Conservation (phyloP, 2,113 vertebrate species). For the Prunella fulvescens region DNA sequence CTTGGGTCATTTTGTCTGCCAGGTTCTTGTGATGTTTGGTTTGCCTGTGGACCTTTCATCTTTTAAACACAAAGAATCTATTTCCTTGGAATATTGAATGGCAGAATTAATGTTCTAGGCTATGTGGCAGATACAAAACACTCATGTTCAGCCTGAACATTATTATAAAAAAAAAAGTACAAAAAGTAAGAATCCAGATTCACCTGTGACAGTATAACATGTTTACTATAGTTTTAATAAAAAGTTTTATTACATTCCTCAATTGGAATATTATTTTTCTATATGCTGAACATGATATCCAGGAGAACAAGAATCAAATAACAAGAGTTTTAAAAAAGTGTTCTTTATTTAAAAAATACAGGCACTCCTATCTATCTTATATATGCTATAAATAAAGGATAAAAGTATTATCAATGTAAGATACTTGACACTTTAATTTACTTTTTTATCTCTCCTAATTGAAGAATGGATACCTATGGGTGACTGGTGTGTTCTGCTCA, state of each 20-base stretch:
- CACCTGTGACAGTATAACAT: not conserved
- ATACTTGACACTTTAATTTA: not conserved
- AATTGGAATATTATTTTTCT: not conserved
- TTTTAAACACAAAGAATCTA: conserved; percentile 23
- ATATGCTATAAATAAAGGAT: not conserved
- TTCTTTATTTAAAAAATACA: not conserved
- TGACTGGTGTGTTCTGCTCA: not conserved
- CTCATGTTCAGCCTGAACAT: not conserved
- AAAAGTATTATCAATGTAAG: not conserved
- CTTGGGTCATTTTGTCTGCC: not conserved
- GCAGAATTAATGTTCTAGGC: not conserved
- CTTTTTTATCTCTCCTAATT: not conserved
- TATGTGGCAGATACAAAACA: not conserved
- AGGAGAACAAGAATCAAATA: not conserved
- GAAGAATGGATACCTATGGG: not conserved
- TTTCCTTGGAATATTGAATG: not conserved
- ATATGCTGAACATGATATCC: not conserved
- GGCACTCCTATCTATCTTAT: not conserved
- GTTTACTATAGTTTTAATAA: not conserved
- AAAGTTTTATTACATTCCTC: not conserved
- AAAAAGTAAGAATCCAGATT: not conserved
- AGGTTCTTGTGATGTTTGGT: not conserved
- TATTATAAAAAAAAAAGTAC: not conserved
- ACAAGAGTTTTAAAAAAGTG: not conserved
- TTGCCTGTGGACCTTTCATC: not conserved